Percentiles rank a stretch among this genome's conserved stretches.
phyloP scores from a whole-genome alignment of 2,113 vertebrate genomes.

The Coptodon rendalli region DNA sequence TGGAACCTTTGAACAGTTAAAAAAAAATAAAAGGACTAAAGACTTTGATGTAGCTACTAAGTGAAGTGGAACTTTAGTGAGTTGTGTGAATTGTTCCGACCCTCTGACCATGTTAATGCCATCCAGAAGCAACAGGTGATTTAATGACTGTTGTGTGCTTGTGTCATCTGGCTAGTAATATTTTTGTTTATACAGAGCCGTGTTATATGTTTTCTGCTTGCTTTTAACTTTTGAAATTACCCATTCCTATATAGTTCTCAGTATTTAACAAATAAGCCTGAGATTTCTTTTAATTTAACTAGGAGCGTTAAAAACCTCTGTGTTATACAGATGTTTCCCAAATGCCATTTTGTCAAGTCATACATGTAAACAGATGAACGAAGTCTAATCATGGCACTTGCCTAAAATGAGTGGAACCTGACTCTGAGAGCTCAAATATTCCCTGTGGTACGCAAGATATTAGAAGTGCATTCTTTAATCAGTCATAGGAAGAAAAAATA shows the following conservation, averaged over 20 bases:
- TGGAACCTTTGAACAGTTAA: slow-evolving; percentile 9
- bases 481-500: neutral
- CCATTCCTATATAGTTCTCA: neutral
- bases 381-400: neutral
- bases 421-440: neutral
- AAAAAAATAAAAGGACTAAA: neutral
- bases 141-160: neutral
- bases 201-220: neutral
- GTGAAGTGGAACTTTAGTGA: neutral
- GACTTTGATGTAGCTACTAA: neutral
- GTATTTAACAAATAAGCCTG: neutral
- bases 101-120: neutral
- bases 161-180: neutral
- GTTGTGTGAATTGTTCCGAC: neutral
- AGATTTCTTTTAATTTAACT: neutral
- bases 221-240: neutral
- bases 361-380: neutral
- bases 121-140: neutral
- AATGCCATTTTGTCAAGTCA: neutral
- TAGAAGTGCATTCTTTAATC: neutral
- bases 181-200: neutral
- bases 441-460: neutral
- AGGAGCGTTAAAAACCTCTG: neutral
- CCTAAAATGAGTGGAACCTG: neutral
- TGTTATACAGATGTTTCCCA: neutral